Percentiles rank a stretch among this genome's conserved stretches.
Evolutionary conservation across 2,113 vertebrate genomes (phyloP).

Genomic region (Melanocharis versteri): DNA sequence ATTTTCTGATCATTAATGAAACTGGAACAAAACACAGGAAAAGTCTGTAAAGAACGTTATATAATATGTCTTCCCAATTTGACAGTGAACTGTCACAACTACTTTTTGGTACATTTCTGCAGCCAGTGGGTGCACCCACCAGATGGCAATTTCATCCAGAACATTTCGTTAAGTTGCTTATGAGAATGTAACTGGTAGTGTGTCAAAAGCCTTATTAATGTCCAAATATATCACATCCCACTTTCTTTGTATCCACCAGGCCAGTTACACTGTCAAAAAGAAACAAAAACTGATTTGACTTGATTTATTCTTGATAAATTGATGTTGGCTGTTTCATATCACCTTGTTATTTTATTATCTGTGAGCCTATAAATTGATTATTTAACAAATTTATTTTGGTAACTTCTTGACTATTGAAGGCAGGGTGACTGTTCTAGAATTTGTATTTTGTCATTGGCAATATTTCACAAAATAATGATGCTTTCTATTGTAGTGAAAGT

Average conservation of each 20-base stretch:
- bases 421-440: neutral
- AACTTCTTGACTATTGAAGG: neutral
- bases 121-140: constrained; percentile 5
- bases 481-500: neutral
- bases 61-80: neutral
- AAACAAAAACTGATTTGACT: neutral
- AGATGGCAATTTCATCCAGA: constrained; percentile 39
- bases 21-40: neutral
- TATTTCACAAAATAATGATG: neutral
- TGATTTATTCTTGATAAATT: neutral
- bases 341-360: neutral
- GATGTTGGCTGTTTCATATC: neutral
- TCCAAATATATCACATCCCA: neutral
- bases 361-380: neutral
- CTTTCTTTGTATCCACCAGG: neutral
- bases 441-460: neutral
- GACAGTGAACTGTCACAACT: neutral
- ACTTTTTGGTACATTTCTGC: neutral
- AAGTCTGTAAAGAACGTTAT: neutral
- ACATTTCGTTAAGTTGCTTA: neutral
- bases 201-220: constrained; percentile 3
- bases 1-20: neutral
- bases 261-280: neutral
- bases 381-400: neutral
- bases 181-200: neutral